Base-by-base conservation (phyloP, 2,888 invertebrate genomes). In the Drosophila nr. medialis region DNA sequence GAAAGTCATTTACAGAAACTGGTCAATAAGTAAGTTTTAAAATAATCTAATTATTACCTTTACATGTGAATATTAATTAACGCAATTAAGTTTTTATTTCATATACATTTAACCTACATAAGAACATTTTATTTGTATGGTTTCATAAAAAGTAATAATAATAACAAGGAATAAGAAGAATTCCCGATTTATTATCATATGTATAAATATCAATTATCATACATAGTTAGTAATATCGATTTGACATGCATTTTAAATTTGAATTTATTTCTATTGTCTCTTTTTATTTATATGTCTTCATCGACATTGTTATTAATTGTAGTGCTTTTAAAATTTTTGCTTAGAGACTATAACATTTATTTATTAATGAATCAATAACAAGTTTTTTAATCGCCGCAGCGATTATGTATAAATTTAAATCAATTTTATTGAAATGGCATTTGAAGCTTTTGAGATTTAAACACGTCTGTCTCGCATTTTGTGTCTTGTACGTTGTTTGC, bases 21-120 rank as follows among this genome's bases (percentile, higher is more conserved):
- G 53, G 63, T 49, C 66, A 70, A 66, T 66, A 77, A 79, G 77
- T 77, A 77, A 77, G 77, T 77, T 38, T 30, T 13, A 11, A 30
- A 45, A 45, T 45, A 45, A 45, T 24, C 38, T 2, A 24, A 15
- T 24, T 45, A 8, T 8, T 4, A 24, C 4, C 24, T 15, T 24
- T 2, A 45, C 8, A 15, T 2, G 8, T 24, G 24, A 1, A 15
- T 29, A 4, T 30, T 11, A 38, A 13, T 27, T 30, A 24, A 15
- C 10, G 32, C 1, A 11, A 30, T 11, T 58, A 4, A n/a, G 2
- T 11, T 2, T 8, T 29, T 4, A 55, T 55, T 55, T 10, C 2
- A 29, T 45, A 2, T 21, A 21, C 1, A 21, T 45, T 45, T 42
- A 11, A 42, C 1, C 18, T 18, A 38, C 1, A 38, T 2, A 1